These are phyloP conservation scores for Cirrhinus molitorella DNA, from an alignment of 2,797 vertebrate species.

Conservation along the genomic window DNA sequence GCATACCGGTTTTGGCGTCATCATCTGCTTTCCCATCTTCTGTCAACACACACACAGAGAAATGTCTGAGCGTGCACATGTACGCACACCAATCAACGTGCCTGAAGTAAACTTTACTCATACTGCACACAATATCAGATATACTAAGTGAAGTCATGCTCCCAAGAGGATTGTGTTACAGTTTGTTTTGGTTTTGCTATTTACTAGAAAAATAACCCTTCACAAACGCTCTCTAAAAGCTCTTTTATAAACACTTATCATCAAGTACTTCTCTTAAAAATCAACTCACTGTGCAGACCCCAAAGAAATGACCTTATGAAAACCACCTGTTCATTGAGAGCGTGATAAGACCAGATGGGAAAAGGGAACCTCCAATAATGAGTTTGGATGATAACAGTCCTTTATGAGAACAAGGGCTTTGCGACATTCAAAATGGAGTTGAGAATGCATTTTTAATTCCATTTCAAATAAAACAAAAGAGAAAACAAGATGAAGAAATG, in stretches of 20 bases:
- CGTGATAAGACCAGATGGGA: neutral
- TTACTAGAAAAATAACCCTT: neutral
- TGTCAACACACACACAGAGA: slow-evolving; percentile 66
- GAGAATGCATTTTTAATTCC: neutral
- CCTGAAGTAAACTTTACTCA: neutral
- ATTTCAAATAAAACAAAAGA: neutral
- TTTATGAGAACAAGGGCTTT: neutral
- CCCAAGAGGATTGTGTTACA: neutral
- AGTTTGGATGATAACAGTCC: neutral
- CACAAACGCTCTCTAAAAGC: neutral
- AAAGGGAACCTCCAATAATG: neutral
- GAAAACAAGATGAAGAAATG: neutral
- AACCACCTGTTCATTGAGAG: neutral
- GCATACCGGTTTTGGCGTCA: slow-evolving; percentile 58
- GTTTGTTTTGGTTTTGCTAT: slow-evolving; percentile 28
- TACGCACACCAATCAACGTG: neutral
- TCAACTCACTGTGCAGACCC: neutral
- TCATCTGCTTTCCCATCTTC: slow-evolving; percentile 67
- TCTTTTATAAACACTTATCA: slow-evolving; percentile 12
- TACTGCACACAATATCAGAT: neutral
- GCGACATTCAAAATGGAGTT: neutral
- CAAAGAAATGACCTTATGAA: neutral
- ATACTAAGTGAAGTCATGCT: slow-evolving; percentile 1
- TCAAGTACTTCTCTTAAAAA: slow-evolving; percentile 1
- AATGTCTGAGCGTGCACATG: slow-evolving; percentile 14